Percentiles rank a stretch among this genome's conserved stretches.
Evolutionary conservation across 2,888 invertebrate genomes (phyloP).

Genomic region (Vesta saturnalis): DNA sequence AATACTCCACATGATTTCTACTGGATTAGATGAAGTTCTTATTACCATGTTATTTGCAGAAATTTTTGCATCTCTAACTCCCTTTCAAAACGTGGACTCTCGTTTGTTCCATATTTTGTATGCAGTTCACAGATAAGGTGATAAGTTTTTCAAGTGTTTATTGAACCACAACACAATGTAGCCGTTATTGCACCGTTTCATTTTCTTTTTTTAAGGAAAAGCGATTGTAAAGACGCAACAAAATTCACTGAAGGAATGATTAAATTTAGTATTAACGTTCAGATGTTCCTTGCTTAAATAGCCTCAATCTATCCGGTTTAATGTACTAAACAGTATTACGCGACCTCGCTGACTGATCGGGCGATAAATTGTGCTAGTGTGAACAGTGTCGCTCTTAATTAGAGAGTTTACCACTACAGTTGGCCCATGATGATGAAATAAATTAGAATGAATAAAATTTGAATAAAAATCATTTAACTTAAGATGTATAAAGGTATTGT

Average conservation of each 20-base stretch:
- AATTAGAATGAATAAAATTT: no score
- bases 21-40: background rate
- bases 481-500: no score
- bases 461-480: no score
- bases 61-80: background rate
- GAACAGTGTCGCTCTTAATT: no score
- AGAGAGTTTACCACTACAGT: no score
- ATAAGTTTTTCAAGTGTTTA: background rate
- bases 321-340: no score
- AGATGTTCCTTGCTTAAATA: background rate
- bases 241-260: background rate
- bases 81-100: no score
- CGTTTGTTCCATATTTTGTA: background rate
- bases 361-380: no score
- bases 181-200: background rate
- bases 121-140: background rate
- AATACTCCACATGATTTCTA: background rate
- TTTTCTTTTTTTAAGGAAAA: background rate
- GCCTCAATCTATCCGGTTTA: no score
- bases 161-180: background rate
- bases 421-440: no score
- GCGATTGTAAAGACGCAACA: background rate
- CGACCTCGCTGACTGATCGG: no score
- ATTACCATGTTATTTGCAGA: background rate
- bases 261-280: background rate